Evolutionary conservation across 2,797 vertebrate species (phyloP).

Genomic region (Mus caroli): DNA sequence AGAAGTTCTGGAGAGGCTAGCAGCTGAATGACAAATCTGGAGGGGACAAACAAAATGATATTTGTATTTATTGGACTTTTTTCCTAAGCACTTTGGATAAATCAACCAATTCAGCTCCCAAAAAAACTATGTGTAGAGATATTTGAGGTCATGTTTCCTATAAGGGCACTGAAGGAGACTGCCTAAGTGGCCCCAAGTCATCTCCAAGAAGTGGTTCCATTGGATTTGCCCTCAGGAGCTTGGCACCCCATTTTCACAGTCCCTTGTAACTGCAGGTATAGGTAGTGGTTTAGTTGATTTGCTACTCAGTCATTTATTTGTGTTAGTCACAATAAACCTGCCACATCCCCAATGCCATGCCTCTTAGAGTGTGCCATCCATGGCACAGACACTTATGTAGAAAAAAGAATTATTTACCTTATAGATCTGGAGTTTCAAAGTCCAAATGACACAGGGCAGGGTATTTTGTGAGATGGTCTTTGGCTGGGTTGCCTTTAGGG

Average conservation of each 20-base stretch:
- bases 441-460: not conserved
- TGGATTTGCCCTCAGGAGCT: fast-evolving
- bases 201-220: not conserved
- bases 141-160: not conserved
- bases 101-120: not conserved
- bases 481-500: not conserved
- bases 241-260: not conserved
- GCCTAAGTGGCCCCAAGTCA: not conserved
- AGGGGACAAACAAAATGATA: not conserved
- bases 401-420: not conserved
- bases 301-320: not conserved
- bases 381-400: not conserved
- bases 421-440: not conserved
- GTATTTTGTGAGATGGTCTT: not conserved
- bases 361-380: not conserved
- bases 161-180: not conserved
- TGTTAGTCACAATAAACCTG: not conserved
- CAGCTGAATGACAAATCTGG: not conserved
- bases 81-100: not conserved
- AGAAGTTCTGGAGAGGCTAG: not conserved
- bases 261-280: not conserved
- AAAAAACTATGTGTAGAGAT: not conserved
- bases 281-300: not conserved
- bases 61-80: not conserved
- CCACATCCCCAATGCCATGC: not conserved